phyloP scores from a whole-genome alignment of 2,888 invertebrate genomes.

The Thereva nobilitata region DNA sequence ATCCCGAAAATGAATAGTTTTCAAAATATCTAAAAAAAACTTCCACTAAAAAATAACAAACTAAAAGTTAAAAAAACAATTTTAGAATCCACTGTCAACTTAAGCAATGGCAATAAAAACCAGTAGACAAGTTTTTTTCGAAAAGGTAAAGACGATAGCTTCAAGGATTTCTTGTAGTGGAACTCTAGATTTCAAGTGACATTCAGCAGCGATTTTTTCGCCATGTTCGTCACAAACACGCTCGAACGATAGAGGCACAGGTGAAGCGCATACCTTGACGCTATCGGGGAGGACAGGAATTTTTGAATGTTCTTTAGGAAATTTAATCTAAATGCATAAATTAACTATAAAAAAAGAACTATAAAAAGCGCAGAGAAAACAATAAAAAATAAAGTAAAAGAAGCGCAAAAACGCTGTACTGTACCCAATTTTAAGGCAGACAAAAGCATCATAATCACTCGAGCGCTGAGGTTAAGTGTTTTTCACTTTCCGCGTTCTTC shows the following conservation, averaged over 20 bases:
- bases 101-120: no score
- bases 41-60: no score
- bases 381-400: conserved; percentile 5
- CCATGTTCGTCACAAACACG: conserved; percentile 5
- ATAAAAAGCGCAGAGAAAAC: neutral
- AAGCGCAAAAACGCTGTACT: conserved; percentile 35
- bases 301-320: neutral
- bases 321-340: conserved; percentile 3
- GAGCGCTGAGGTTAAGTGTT: conserved; percentile 35
- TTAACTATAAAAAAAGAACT: conserved; percentile 15
- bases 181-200: conserved; percentile 28
- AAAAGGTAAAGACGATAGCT: conserved; percentile 12
- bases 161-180: conserved; percentile 34
- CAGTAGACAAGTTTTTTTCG: neutral
- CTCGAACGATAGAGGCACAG: neutral
- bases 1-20: no score
- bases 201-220: conserved; percentile 16
- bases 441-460: conserved; percentile 56
- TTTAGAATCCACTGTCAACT: no score
- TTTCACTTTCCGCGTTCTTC: conserved; percentile 29
- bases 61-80: no score
- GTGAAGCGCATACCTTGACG: conserved; percentile 1
- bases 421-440: conserved; percentile 58
- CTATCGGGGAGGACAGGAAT: conserved; percentile 1
- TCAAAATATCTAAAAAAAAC: no score